Percentiles rank a stretch among this genome's conserved stretches.
Evolutionary conservation across 2,888 invertebrate genomes (phyloP).

Genomic region (Trichacis sp.): DNA sequence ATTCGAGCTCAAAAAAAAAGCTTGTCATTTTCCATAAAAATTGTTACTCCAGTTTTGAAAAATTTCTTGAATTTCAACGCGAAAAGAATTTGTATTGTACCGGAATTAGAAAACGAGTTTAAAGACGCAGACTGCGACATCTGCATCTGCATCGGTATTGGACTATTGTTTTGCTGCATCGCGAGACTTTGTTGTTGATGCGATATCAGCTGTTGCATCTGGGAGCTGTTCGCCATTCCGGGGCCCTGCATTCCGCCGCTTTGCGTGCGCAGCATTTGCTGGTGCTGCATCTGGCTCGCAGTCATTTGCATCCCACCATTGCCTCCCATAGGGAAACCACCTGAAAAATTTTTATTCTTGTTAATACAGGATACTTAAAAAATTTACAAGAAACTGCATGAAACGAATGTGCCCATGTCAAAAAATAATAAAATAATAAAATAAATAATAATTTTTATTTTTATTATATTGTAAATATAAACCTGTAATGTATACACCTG

Average conservation of each 20-base stretch:
- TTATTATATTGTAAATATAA: too few species aligned
- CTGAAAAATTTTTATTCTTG: conserved; percentile 43
- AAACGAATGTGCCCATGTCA: too few species aligned
- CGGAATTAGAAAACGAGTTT: conserved; percentile 59
- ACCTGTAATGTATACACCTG: too few species aligned
- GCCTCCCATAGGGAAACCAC: conserved; percentile 65
- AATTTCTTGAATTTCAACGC: too few species aligned
- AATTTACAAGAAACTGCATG: too few species aligned
- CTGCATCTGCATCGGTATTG: conserved; percentile 72
- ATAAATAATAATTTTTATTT: too few species aligned
- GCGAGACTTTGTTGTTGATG: conserved; percentile 71
- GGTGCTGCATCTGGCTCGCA: conserved; percentile 70
- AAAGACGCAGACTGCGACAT: conserved; percentile 68
- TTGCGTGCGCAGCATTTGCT: conserved; percentile 69
- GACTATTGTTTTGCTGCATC: conserved; percentile 70
- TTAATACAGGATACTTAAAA: too few species aligned
- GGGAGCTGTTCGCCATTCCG: conserved; percentile 62
- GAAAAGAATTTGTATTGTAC: conserved; percentile 60
- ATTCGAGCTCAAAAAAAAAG: too few species aligned
- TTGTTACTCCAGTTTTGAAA: background rate
- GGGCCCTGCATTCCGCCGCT: conserved; percentile 64
- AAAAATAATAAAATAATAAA: too few species aligned
- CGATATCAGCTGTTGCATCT: conserved; percentile 71
- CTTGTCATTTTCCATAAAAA: background rate
- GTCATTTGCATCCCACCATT: conserved; percentile 69